Percentiles rank a stretch among this genome's conserved stretches.
Conservation (phyloP, 2,113 vertebrate genomes). For the Micronycteris hirsuta region DNA sequence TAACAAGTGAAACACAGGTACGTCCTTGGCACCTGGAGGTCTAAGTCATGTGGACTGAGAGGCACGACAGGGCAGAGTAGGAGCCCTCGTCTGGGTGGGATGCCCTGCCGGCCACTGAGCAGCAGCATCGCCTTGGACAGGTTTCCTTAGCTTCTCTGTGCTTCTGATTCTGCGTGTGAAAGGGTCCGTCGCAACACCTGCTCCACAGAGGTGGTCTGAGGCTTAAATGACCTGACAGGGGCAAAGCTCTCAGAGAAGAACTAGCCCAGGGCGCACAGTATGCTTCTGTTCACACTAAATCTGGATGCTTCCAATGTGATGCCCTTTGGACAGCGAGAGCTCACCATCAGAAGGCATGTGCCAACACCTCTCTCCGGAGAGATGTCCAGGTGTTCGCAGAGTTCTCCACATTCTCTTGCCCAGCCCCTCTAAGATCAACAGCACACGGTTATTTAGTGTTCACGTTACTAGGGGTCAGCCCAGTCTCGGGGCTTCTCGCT, state of each 20-base stretch:
- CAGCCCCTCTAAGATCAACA: neutral
- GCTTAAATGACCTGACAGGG: neutral
- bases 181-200: neutral
- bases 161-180: neutral
- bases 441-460: neutral
- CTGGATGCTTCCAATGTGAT: neutral
- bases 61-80: neutral
- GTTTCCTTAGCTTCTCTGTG: neutral
- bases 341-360: accelerated
- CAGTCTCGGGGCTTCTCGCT: neutral
- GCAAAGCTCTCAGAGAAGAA: neutral
- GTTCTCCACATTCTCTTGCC: neutral
- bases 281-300: neutral
- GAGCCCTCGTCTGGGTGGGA: neutral
- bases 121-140: accelerated
- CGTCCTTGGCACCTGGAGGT: too few species aligned
- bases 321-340: too few species aligned
- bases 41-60: neutral
- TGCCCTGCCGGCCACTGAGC: neutral
- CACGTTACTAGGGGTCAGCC: neutral
- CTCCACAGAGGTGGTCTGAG: neutral
- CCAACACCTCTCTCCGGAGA: neutral
- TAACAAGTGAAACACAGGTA: neutral
- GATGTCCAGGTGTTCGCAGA: neutral
- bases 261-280: accelerated